Evolutionary conservation across 1,140 invertebrate species (phyloP).

Genomic region (Hydropsyche tenuis): DNA sequence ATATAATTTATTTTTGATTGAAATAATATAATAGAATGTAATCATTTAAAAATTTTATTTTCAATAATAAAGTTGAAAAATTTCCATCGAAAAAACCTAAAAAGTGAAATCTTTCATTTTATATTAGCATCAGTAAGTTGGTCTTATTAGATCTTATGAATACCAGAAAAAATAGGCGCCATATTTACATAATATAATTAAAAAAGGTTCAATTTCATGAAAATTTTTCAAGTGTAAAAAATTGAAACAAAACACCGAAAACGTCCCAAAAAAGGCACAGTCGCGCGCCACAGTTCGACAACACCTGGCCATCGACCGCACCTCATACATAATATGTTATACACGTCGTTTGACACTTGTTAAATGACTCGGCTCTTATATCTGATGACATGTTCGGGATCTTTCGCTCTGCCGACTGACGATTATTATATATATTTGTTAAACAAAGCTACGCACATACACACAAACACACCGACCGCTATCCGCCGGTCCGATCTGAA

Average conservation of each 20-base stretch:
- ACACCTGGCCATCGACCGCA: not conserved
- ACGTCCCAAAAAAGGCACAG: not conserved
- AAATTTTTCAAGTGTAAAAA: not conserved
- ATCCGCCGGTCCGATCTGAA: too few relatives aligned
- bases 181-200: too few relatives aligned
- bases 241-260: not conserved
- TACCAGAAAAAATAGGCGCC: too few relatives aligned
- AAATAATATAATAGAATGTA: too few relatives aligned
- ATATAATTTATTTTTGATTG: too few relatives aligned
- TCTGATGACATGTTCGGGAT: constrained; percentile 47
- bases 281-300: constrained; percentile 5
- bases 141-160: too few relatives aligned
- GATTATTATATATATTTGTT: constrained; percentile 18
- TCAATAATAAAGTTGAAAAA: too few relatives aligned
- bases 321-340: constrained; percentile 32
- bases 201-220: too few relatives aligned
- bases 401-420: constrained; percentile 23
- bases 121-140: too few relatives aligned
- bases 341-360: constrained; percentile 47
- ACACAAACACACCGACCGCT: not conserved
- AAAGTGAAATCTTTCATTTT: too few relatives aligned
- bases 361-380: constrained; percentile 44
- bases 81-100: too few relatives aligned
- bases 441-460: not conserved
- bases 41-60: too few relatives aligned